Evolutionary conservation across 2,113 vertebrate genomes (phyloP).

Genomic region (Hemiprocne comata): DNA sequence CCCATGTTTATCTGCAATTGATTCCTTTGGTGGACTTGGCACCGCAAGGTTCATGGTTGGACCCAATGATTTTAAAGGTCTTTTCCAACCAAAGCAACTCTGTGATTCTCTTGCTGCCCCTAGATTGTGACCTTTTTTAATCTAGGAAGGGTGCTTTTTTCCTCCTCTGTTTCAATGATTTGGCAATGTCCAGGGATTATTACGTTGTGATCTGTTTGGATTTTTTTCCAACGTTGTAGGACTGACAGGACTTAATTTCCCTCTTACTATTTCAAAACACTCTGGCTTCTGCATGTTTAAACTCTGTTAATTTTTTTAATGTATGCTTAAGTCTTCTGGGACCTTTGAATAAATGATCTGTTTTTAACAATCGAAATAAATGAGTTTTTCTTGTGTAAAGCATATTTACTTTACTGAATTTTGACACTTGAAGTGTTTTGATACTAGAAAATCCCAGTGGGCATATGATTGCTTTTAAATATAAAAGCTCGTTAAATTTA

Average conservation of each 20-base stretch:
- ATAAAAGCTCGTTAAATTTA: not conserved
- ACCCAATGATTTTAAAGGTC: not conserved
- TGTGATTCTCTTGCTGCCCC: not conserved
- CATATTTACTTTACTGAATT: not conserved
- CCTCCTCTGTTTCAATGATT: not conserved
- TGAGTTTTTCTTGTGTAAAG: not conserved
- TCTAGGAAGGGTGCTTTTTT: not conserved
- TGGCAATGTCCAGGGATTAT: not conserved
- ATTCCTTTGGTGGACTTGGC: not conserved
- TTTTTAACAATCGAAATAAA: not conserved
- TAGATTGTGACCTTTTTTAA: not conserved
- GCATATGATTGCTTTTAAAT: not conserved
- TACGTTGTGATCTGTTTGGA: not conserved
- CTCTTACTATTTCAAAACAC: not conserved
- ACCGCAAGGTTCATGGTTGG: not conserved
- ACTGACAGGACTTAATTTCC: not conserved
- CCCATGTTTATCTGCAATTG: not conserved
- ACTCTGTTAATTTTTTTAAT: not conserved
- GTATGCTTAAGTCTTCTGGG: not conserved
- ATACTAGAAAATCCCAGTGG: not conserved
- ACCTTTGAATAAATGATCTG: not conserved
- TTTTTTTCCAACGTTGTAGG: not conserved
- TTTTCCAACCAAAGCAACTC: not conserved
- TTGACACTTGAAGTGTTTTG: not conserved
- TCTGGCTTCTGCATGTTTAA: not conserved